These are phyloP conservation scores for Scyliorhinus canicula DNA, from an alignment of 2,797 vertebrate species.

Conservation along the genomic window DNA sequence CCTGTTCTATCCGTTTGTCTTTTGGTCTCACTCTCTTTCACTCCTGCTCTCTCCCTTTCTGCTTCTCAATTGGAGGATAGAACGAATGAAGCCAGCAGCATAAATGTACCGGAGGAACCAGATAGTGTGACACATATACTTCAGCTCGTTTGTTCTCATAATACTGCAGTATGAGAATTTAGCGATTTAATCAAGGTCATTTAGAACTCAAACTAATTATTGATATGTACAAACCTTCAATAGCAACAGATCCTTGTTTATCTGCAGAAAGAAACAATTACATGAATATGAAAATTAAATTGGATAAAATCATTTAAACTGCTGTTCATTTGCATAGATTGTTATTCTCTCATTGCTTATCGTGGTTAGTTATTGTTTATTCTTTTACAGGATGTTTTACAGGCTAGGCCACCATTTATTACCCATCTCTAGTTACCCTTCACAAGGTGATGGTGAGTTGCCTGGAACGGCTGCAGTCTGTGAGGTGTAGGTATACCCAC, in stretches of 20 bases:
- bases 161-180: not conserved
- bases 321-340: not conserved
- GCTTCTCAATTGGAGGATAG: not conserved
- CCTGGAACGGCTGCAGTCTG: no score
- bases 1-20: not conserved
- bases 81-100: not conserved
- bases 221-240: not conserved
- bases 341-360: not conserved
- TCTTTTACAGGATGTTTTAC: no score
- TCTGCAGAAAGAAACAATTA: not conserved
- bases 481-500: no score
- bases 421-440: no score
- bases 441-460: no score
- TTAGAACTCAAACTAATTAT: not conserved
- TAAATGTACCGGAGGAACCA: not conserved
- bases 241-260: not conserved
- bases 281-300: not conserved
- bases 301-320: not conserved
- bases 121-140: not conserved
- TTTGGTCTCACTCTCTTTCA: not conserved
- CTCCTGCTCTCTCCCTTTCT: not conserved
- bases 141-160: not conserved
- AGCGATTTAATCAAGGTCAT: not conserved
- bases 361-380: no score
- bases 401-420: no score